These are phyloP conservation scores for Tenthredo distinguenda DNA, from an alignment of 2,888 invertebrate genomes.

Conservation along the genomic window DNA sequence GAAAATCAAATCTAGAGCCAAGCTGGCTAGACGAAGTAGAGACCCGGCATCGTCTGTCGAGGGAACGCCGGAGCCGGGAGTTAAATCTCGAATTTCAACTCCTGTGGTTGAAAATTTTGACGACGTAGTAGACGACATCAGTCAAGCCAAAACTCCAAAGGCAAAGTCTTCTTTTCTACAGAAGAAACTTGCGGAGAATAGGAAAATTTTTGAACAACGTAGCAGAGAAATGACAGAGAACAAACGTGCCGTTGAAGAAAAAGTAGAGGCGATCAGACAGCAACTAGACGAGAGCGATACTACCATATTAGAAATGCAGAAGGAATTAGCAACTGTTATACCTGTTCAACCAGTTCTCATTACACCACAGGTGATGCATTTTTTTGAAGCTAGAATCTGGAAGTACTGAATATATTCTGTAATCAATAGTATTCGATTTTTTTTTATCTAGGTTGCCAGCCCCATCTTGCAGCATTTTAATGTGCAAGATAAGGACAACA, in stretches of 20 bases:
- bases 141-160: conserved; percentile 73
- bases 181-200: conserved; percentile 76
- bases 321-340: conserved; percentile 61
- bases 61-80: conserved; percentile 59
- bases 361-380: conserved; percentile 66
- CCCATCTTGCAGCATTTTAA: conserved; percentile 71
- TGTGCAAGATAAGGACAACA: conserved; percentile 83
- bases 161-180: conserved; percentile 74
- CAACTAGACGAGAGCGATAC: conserved; percentile 78
- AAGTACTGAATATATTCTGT: not conserved
- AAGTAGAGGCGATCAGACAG: conserved; percentile 77
- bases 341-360: conserved; percentile 68
- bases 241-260: conserved; percentile 76
- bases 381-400: not conserved
- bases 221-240: conserved; percentile 75
- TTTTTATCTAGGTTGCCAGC: conserved; percentile 59
- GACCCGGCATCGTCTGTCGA: conserved; percentile 67
- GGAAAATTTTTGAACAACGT: conserved; percentile 75
- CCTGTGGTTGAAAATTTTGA: conserved; percentile 60
- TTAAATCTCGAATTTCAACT: conserved; percentile 60
- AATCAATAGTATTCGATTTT: not conserved
- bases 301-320: conserved; percentile 67
- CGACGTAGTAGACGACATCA: conserved; percentile 68
- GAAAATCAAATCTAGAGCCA: conserved; percentile 76
- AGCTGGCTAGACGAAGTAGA: conserved; percentile 69